phyloP scores from a whole-genome alignment of 2,888 invertebrate genomes.

The Drosophila sordidula region DNA sequence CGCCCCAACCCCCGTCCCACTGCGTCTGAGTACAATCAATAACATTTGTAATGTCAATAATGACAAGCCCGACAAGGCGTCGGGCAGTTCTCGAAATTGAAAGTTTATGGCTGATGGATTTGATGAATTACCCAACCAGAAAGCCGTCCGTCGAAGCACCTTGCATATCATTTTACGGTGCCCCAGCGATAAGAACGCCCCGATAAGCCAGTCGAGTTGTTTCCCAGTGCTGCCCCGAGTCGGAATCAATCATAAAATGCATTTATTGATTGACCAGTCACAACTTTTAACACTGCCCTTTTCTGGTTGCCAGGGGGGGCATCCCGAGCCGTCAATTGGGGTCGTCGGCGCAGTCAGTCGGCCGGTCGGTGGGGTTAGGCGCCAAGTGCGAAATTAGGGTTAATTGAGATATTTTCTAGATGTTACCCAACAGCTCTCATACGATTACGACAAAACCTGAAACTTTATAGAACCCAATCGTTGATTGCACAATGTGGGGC shows the following conservation, averaged over 20 bases:
- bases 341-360: slow-evolving; percentile 22
- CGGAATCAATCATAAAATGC: slow-evolving; percentile 64
- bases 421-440: slow-evolving; percentile 9
- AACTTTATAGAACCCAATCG: no score
- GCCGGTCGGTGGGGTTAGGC: slow-evolving; percentile 13
- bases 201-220: slow-evolving; percentile 43
- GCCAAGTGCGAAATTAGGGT: slow-evolving; percentile 63
- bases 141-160: slow-evolving; percentile 53
- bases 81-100: slow-evolving; percentile 50
- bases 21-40: slow-evolving; percentile 61
- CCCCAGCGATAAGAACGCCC: slow-evolving; percentile 36
- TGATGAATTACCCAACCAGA: slow-evolving; percentile 65
- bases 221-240: slow-evolving; percentile 18
- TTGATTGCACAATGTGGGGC: slow-evolving; percentile 13
- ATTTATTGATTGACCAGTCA: slow-evolving; percentile 57
- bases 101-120: slow-evolving; percentile 63
- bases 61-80: slow-evolving; percentile 63
- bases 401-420: slow-evolving; percentile 46
- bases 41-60: slow-evolving; percentile 81
- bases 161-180: slow-evolving; percentile 61
- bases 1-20: background rate
- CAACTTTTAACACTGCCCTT: slow-evolving; percentile 8
- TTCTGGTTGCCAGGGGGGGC: no score
- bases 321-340: slow-evolving; percentile 47
- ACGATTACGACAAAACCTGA: background rate